phyloP scores from a whole-genome alignment of 2,888 invertebrate species.

The Aquatica leii region DNA sequence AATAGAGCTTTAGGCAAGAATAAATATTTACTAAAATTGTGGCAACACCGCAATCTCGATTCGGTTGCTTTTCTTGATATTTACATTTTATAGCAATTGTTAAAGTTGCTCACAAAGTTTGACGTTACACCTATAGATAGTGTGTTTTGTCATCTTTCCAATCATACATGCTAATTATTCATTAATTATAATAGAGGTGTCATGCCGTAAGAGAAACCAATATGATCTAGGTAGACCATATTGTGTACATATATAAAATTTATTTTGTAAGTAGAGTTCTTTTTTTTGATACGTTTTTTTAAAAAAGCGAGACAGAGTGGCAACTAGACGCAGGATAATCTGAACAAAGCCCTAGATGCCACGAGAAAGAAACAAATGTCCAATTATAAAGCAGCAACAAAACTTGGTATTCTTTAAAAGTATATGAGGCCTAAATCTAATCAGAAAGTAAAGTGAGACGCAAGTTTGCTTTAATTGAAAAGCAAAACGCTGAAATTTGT shows the following conservation, averaged over 20 bases:
- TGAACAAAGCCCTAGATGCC: background rate
- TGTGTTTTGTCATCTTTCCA: background rate
- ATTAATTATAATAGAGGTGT: background rate
- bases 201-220: background rate
- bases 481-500: background rate
- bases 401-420: background rate
- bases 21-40: no score
- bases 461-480: background rate
- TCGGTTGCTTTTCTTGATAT: no score
- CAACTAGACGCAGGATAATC: background rate
- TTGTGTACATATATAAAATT: background rate
- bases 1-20: no score
- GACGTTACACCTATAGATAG: slow-evolving; percentile 6
- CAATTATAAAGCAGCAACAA: slow-evolving; percentile 1
- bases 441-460: background rate
- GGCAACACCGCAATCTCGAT: no score
- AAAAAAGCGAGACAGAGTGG: no score
- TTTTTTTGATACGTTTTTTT: no score
- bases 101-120: slow-evolving; percentile 6
- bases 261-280: no score
- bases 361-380: background rate
- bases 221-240: background rate
- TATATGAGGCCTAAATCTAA: background rate
- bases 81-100: no score
- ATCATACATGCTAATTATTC: slow-evolving; percentile 7